Evolutionary conservation across 2,113 vertebrate species (phyloP).

Genomic region (Dolichallabes microphthalmus): DNA sequence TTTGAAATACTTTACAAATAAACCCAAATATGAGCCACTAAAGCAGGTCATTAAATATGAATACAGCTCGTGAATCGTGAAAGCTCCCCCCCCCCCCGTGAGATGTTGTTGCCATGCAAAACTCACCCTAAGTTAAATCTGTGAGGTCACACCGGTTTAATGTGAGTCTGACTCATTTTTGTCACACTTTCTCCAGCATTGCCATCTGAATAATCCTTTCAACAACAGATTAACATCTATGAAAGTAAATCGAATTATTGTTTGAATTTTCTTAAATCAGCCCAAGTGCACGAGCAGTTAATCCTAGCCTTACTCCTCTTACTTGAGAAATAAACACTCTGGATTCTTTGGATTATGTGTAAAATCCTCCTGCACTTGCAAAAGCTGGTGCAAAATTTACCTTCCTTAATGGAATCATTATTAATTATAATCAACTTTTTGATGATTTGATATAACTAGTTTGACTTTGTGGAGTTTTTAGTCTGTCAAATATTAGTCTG

Average conservation of each 20-base stretch:
- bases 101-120: slow-evolving; percentile 57
- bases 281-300: background rate
- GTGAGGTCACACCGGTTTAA: slow-evolving; percentile 26
- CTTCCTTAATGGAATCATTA: background rate
- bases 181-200: background rate
- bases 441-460: no score
- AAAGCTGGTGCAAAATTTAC: no score
- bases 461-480: background rate
- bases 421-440: background rate
- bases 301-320: background rate
- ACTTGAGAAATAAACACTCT: background rate
- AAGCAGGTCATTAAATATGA: background rate
- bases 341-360: background rate
- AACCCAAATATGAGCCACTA: background rate
- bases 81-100: background rate
- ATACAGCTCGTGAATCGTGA: background rate
- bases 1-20: background rate
- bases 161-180: background rate
- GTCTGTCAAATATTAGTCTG: background rate
- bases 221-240: no score
- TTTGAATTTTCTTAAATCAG: no score
- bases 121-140: slow-evolving; percentile 27
- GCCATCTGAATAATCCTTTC: background rate
- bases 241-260: no score
- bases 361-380: background rate